Percentiles rank a stretch among this genome's conserved stretches.
phyloP scores from a whole-genome alignment of 2,113 vertebrate species.

The Osmerus mordax region DNA sequence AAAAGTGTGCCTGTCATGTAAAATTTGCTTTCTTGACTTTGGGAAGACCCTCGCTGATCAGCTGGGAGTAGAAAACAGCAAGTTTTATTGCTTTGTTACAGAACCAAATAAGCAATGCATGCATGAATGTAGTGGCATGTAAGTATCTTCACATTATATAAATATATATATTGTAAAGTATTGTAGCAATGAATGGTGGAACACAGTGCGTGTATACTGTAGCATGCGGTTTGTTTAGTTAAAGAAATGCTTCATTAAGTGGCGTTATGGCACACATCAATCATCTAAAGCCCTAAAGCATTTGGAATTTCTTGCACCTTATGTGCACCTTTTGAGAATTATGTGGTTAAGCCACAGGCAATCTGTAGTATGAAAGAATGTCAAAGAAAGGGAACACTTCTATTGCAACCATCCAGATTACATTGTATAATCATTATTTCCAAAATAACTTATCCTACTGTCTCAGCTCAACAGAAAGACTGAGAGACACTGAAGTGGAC shows the following conservation, averaged over 20 bases:
- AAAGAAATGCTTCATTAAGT: neutral
- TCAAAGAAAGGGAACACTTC: neutral
- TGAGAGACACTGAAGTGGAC: too few relatives aligned
- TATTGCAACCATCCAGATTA: neutral
- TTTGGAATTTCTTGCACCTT: neutral
- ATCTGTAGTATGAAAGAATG: slow-evolving; percentile 2
- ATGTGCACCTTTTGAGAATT: neutral
- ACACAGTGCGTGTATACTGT: slow-evolving; percentile 1
- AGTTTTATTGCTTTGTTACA: slow-evolving; percentile 29
- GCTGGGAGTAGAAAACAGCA: slow-evolving; percentile 16
- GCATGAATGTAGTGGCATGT: neutral
- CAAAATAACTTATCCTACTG: neutral
- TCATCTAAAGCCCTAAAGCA: neutral
- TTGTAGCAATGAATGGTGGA: neutral
- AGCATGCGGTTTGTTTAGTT: neutral
- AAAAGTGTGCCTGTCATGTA: slow-evolving; percentile 14
- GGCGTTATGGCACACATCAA: neutral
- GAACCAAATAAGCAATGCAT: slow-evolving; percentile 3
- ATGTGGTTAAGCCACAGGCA: neutral
- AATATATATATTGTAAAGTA: neutral
- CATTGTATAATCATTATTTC: slow-evolving; percentile 27
- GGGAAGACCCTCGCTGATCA: slow-evolving; percentile 19
- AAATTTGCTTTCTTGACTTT: slow-evolving; percentile 1
- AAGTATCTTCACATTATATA: neutral
- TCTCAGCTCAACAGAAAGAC: too few relatives aligned